Base-by-base conservation (phyloP, 2,797 vertebrate species). In the Percopsis omiscomaycus region DNA sequence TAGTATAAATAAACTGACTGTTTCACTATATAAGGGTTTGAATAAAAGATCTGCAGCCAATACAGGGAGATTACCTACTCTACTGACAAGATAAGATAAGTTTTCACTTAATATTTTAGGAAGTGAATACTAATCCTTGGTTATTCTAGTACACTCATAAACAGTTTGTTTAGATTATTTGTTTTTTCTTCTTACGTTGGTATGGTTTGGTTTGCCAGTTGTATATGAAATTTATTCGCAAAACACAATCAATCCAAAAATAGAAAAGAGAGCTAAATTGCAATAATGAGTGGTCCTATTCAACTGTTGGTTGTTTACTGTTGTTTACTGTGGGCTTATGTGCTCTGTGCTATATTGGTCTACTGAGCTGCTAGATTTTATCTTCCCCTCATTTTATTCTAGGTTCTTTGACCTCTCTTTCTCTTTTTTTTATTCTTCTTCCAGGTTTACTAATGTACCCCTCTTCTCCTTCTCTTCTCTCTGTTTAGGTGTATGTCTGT, bases 251-350 rank as follows among this genome's bases (percentile, higher is more conserved):
- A 22, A 22, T 6, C 50, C 47, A 52, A 52, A 52, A 52, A 27
- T 9, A 16, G 48, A 50, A 4, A 16, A 50, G 16, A 13, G 22
- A 22, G 22, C 22, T 22, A 22, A 22, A 22, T 22, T 22, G 22
- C 22, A 22, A 22, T 22, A 22, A 22, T 22, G 22, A 22, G 22
- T 22, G 22, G 22, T 22, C 22, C 22, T 9, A 52, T 6, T 27
- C 16, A 8, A 27, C 22, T 8, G 3, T 9, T 9, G 5, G n/a
- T 51, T 51, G 49, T 65, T 45, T 69, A 73, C 63, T 64, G 71
- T 78, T 82, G 80, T 77, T 85, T 73, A 82, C 77, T 62, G 15
- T 54, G 64, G 62, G 54, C 68, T 67, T 88, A 77, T 89, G 80
- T 88, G 85, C 87, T 81, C 86, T 88, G 89, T 22, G 22, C 22